phyloP scores from a whole-genome alignment of 2,113 vertebrate genomes.

The Neofelis nebulosa region DNA sequence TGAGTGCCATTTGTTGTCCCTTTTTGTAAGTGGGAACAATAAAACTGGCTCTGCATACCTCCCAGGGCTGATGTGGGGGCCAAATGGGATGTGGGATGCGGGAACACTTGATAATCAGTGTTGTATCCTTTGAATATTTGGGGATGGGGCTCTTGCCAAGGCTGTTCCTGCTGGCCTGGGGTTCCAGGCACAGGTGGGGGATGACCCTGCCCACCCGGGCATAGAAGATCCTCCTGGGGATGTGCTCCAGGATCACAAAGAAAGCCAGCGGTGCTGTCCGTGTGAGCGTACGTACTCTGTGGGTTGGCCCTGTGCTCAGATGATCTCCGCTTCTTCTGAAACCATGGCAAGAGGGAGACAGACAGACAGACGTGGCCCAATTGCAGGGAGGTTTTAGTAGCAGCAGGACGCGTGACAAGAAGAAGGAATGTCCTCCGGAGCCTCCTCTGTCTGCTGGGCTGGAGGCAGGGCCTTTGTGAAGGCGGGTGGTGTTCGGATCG shows the following conservation, averaged over 20 bases:
- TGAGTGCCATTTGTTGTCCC: neutral
- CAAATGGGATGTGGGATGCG: neutral
- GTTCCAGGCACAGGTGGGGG: neutral
- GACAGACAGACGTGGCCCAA: neutral
- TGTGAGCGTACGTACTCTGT: too few relatives aligned
- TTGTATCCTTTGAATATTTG: neutral
- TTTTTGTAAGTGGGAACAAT: neutral
- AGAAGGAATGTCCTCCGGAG: conserved; percentile 48
- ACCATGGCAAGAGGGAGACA: neutral
- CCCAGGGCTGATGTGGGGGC: neutral
- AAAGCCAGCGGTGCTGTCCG: rapidly evolving
- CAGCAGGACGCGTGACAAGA: neutral
- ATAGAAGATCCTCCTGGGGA: neutral
- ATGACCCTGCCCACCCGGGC: neutral
- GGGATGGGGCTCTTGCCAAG: neutral
- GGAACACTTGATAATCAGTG: neutral
- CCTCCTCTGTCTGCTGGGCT: conserved; percentile 70
- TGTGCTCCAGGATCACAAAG: neutral
- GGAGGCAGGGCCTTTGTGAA: conserved; percentile 79
- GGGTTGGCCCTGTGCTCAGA: neutral
- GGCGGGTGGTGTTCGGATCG: conserved; percentile 71
- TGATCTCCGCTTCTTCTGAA: conserved; percentile 17
- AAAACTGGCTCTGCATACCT: neutral
- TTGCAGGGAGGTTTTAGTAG: neutral
- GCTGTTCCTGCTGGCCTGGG: neutral